Evolutionary conservation across 2,797 vertebrate genomes (phyloP), one percentile per base, ranked within the genome.

Genomic region (Mus spretus): DNA sequence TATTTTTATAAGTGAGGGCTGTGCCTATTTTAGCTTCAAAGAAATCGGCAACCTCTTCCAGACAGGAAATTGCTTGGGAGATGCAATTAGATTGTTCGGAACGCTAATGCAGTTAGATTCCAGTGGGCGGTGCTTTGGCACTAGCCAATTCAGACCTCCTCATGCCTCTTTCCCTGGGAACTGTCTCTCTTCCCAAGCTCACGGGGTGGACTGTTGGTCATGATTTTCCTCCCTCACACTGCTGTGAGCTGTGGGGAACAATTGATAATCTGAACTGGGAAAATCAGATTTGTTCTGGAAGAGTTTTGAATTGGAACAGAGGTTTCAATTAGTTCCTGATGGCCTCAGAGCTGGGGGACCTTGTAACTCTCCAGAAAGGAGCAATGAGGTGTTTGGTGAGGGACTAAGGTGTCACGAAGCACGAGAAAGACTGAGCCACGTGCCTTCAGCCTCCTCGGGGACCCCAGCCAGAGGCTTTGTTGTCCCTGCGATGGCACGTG

Each of bases 11-110:
- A 97, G 95, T 90, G 97, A 96, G 84, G 79, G 91, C 96, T 96
- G 94, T 96, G 95, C 92, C 65, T 93, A 94, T 97, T 97, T 98
- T 97, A 97, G 94, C 93, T 98, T 98, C 97, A 97, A 97, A 97
- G 97, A 97, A 94, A 97, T 96, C 96, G 94, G 95, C 92, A 96
- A 95, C 95, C 95, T 96, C 96, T 96, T 94, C 95, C 95, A 97
- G 97, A 96, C 96, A 97, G 97, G 96, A 97, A 97, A 97, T 96
- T 92, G 89, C 96, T 95, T 81, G 82, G 96, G 90, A 97, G 97
- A 93, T 93, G 95, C 95, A 97, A 97, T 97, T 90, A 96, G 93
- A 96, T 83, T 90, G 95, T 97, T 97, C 90, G 89, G 96, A 93
- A 94, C 86, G 88, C 95, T 91, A 93, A 96, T 89, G 89, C 85